Evolutionary conservation across 2,888 invertebrate species (phyloP).

Genomic region (Lepetodrilus schrolli): DNA sequence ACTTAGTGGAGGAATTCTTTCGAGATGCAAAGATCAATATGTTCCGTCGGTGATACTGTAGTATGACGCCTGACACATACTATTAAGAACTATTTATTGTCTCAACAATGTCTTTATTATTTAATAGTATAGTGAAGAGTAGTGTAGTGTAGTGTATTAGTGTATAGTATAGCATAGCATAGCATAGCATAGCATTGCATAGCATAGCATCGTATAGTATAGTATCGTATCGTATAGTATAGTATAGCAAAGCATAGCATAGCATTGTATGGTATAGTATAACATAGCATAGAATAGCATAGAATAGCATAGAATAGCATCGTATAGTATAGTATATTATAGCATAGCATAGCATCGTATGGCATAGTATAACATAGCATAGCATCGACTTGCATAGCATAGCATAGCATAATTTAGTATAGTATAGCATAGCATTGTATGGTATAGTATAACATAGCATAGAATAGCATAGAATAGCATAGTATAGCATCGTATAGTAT

Average conservation of each 20-base stretch:
- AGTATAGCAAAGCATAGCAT: not conserved
- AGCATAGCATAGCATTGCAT: too few relatives aligned
- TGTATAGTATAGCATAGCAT: too few relatives aligned
- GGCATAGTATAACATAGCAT: not conserved
- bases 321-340: not conserved
- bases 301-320: not conserved
- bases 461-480: not conserved
- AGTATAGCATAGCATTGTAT: not conserved
- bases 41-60: too few relatives aligned
- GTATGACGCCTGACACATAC: too few relatives aligned
- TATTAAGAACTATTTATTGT: too few relatives aligned
- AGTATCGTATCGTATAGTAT: too few relatives aligned
- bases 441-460: not conserved
- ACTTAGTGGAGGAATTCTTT: too few relatives aligned
- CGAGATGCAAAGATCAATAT: too few relatives aligned
- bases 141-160: too few relatives aligned
- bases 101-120: too few relatives aligned
- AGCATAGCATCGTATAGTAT: too few relatives aligned
- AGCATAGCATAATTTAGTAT: not conserved
- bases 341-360: not conserved
- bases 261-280: not conserved
- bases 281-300: not conserved
- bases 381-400: not conserved
- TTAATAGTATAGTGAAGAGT: too few relatives aligned
- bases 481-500: not conserved